Percentiles rank a stretch among this genome's conserved stretches.
phyloP scores from a whole-genome alignment of 2,113 vertebrate genomes.

The Actinemys pallida region DNA sequence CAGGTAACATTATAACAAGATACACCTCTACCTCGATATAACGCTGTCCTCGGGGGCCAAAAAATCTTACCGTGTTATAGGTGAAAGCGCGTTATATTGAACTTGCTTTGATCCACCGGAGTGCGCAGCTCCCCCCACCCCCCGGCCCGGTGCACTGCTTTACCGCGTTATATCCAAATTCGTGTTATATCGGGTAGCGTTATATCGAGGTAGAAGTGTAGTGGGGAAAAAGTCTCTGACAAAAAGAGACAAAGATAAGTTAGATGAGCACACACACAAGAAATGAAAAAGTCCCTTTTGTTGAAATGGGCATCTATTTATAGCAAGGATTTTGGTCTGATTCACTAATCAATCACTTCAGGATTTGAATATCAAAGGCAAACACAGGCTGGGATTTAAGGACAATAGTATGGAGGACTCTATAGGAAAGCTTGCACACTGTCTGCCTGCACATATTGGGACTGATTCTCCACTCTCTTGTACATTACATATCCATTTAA shows the following conservation, averaged over 20 bases:
- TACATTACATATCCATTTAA: fast-evolving
- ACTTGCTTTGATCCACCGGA: no score
- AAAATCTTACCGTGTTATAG: no score
- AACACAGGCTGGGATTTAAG: background rate
- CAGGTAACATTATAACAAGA: background rate
- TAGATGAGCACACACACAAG: background rate
- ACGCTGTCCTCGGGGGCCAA: no score
- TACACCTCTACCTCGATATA: no score
- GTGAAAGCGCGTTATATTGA: no score
- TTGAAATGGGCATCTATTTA: background rate
- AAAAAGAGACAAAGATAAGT: background rate
- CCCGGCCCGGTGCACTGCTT: no score
- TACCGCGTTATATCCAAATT: no score
- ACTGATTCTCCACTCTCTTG: background rate
- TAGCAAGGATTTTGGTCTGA: background rate
- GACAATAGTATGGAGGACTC: background rate
- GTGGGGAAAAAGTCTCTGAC: background rate
- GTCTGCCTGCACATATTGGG: background rate
- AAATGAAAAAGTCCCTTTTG: background rate
- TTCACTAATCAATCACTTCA: background rate
- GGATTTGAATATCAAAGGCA: background rate
- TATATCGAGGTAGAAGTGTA: no score
- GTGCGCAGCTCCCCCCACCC: no score
- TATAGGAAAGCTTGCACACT: background rate
- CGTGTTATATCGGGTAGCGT: no score